Evolutionary conservation across 2,113 vertebrate genomes (phyloP).

Genomic region (Cyanistes caeruleus): DNA sequence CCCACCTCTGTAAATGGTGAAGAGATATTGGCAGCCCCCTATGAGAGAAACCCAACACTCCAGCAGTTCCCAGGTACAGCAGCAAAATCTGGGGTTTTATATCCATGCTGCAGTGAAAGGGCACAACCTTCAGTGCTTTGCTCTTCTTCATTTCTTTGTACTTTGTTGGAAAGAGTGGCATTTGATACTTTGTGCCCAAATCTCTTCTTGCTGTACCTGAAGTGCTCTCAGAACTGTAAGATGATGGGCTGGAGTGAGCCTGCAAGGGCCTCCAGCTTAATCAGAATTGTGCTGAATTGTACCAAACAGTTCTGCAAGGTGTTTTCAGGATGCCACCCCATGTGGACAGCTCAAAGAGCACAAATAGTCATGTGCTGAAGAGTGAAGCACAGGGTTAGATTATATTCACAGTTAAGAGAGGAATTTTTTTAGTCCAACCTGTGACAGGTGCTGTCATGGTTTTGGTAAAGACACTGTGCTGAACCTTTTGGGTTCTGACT

Average conservation of each 20-base stretch:
- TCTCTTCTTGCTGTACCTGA: neutral
- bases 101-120: neutral
- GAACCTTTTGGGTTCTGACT: neutral
- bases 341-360: neutral
- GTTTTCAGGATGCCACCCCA: neutral
- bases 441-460: neutral
- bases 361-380: neutral
- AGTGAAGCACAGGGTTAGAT: neutral
- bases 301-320: neutral
- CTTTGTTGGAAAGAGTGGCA: neutral
- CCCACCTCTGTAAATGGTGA: neutral
- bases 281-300: neutral
- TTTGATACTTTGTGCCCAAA: neutral
- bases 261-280: accelerated
- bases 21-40: neutral
- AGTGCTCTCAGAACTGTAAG: neutral
- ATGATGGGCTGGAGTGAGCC: neutral
- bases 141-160: neutral
- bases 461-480: neutral
- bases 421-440: neutral
- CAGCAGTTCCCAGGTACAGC: neutral
- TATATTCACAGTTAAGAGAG: neutral
- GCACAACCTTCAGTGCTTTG: neutral
- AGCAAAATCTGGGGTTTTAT: neutral
- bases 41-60: neutral